Base-by-base conservation (phyloP, 2,797 vertebrate species). In the Tauraco hartlaubi region DNA sequence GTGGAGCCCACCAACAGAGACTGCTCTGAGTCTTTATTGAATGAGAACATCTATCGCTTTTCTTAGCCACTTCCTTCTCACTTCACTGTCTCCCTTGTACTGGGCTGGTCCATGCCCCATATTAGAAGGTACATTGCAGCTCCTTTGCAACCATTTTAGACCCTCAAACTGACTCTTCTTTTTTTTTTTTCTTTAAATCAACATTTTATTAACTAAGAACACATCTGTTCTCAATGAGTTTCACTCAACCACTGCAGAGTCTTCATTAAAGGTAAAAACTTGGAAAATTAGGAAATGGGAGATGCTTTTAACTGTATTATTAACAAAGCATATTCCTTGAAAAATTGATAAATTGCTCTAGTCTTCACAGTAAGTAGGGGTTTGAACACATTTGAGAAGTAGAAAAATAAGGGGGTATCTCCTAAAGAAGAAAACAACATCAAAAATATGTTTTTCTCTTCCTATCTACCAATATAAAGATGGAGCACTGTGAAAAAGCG, bases 1-100 rank as follows among this genome's bases (percentile, higher is more conserved):
- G 2, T 59, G 44, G 39, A 92, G 92, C 76, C 95, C 96, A 97
- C 96, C 96, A 96, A 92, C 96, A 90, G 74, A 88, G 92, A 33
- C 43, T 80, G 44, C 25, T 95, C 19, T 1, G 2, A 71, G 71
- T 39, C 54, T 35, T 29, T 44, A 21, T 33, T 49, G 75, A 54
- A 37, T 9, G 2, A 39, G 54, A 90, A 33, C 82, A 73, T 91
- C 51, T 46, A 26, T 6, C 4, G n/a, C 62, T 4, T 1, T 41
- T 75, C 46, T 22, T 25, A 87, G 14, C 41, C 31, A 6, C 55
- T 64, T 85, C 52, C 61, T 71, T 29, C 43, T 75, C 37, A 11
- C 20, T 83, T 85, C 58, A 15, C 44, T 46, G 3, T 61, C 54
- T 56, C 37, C 23, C 58, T 92, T 31, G 13, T 63, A 29, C 15